A percentile compares a stretch with the other conserved stretches of the same genome.
phyloP scores from a whole-genome alignment of 2,113 vertebrate genomes.

The Pluvianellus socialis region DNA sequence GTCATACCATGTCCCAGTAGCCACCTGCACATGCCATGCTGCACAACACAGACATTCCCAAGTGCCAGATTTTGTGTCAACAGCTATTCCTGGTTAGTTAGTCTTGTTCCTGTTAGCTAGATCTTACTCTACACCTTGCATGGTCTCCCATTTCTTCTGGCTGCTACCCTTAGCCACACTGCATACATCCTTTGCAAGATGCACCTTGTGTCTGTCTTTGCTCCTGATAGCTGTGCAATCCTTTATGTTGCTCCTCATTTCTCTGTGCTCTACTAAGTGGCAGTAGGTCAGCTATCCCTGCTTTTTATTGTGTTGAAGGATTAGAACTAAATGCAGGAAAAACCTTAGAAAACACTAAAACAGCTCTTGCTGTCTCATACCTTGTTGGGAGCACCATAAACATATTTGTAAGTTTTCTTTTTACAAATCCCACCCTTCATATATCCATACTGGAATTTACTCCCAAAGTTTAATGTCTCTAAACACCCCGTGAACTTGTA shows the following conservation, averaged over 20 bases:
- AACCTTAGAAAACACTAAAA: neutral
- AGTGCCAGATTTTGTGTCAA: neutral
- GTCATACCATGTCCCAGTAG: neutral
- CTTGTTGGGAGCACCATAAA: neutral
- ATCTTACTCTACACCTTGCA: neutral
- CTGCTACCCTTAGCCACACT: neutral
- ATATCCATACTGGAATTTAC: neutral
- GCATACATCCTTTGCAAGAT: neutral
- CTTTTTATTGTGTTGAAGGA: neutral
- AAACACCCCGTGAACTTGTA: neutral
- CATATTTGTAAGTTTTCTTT: neutral
- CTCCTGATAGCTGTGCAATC: neutral
- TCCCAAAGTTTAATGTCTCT: neutral
- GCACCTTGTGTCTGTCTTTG: neutral
- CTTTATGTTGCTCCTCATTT: neutral
- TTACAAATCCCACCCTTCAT: neutral
- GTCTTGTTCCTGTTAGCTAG: neutral
- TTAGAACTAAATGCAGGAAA: neutral
- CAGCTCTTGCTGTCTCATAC: neutral
- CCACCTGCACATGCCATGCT: too few species aligned
- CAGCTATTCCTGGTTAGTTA: neutral
- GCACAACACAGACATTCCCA: accelerated
- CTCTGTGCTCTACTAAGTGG: neutral
- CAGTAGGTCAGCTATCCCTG: neutral
- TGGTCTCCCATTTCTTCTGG: neutral